A percentile compares a stretch with the other conserved stretches of the same genome.
Evolutionary conservation across 2,888 invertebrate genomes (phyloP).

Genomic region (Himalopsyche japonica): DNA sequence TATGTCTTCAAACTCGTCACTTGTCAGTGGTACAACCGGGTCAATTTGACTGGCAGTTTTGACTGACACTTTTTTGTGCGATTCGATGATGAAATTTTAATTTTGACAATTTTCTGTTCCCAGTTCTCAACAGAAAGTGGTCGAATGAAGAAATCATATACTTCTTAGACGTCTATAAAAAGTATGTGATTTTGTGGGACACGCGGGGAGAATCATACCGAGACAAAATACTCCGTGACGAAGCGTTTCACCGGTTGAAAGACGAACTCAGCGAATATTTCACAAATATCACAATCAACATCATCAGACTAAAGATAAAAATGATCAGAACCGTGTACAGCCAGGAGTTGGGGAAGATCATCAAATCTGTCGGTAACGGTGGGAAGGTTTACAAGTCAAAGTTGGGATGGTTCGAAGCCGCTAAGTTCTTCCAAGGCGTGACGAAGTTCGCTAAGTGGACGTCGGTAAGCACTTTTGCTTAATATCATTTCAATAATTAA

Average conservation of each 20-base stretch:
- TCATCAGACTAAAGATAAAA: background rate
- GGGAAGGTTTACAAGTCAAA: background rate
- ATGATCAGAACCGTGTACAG: background rate
- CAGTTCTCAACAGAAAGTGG: background rate
- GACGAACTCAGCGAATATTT: background rate
- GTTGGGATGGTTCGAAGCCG: background rate
- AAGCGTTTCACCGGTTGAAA: background rate
- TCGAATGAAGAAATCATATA: background rate
- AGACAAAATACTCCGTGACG: background rate
- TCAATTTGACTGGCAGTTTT: too few relatives aligned
- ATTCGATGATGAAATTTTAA: too few relatives aligned
- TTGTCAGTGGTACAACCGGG: too few relatives aligned
- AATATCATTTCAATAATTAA: too few relatives aligned
- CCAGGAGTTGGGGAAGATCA: background rate
- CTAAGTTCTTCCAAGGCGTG: background rate
- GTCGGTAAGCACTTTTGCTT: background rate
- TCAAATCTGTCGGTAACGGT: background rate
- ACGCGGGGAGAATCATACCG: background rate
- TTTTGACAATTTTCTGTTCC: background rate
- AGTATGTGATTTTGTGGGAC: background rate
- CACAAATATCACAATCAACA: background rate
- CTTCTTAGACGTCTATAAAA: background rate
- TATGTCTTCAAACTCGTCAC: too few relatives aligned
- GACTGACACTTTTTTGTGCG: too few relatives aligned
- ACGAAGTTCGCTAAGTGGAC: background rate